These are phyloP conservation scores for Nerophis lumbriciformis DNA, from an alignment of 2,113 vertebrate species.

Conservation along the genomic window DNA sequence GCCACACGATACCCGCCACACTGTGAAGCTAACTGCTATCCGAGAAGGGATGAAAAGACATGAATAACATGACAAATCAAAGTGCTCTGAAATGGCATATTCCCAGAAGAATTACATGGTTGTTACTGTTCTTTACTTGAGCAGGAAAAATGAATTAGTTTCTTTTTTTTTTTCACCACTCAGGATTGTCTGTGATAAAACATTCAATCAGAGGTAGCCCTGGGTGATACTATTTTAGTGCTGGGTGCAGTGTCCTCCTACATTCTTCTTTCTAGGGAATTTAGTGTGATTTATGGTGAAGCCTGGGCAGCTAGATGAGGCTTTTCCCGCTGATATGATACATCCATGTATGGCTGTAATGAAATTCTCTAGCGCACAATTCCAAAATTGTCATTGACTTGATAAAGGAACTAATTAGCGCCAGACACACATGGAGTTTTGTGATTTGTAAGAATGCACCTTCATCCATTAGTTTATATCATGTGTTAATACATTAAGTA, in stretches of 20 bases:
- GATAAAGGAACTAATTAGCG: slow-evolving; percentile 55
- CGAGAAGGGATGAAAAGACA: slow-evolving; percentile 59
- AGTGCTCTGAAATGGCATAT: slow-evolving; percentile 56
- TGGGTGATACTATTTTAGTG: slow-evolving; percentile 71
- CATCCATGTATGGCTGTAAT: slow-evolving; percentile 41
- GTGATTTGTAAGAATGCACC: slow-evolving; percentile 39
- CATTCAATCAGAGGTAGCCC: slow-evolving; percentile 72
- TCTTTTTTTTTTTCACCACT: slow-evolving; percentile 52
- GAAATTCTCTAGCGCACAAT: slow-evolving; percentile 37
- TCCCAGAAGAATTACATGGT: slow-evolving; percentile 70
- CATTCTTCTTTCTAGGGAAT: slow-evolving; percentile 64
- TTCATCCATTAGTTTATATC: slow-evolving; percentile 31
- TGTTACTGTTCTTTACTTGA: slow-evolving; percentile 67
- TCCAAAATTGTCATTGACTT: slow-evolving; percentile 47
- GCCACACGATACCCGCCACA: slow-evolving; percentile 54
- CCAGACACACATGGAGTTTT: slow-evolving; percentile 36
- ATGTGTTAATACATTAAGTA: slow-evolving; percentile 36
- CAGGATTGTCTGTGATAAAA: slow-evolving; percentile 73
- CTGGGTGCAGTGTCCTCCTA: slow-evolving; percentile 54
- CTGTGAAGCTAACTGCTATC: slow-evolving; percentile 32
- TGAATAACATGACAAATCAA: slow-evolving; percentile 70
- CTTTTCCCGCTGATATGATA: slow-evolving; percentile 48
- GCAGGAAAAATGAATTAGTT: slow-evolving; percentile 72
- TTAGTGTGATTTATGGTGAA: slow-evolving; percentile 65
- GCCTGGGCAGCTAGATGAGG: slow-evolving; percentile 46